These are phyloP conservation scores for Fukomys damarensis DNA, from an alignment of 2,113 vertebrate genomes.

Conservation along the genomic window DNA sequence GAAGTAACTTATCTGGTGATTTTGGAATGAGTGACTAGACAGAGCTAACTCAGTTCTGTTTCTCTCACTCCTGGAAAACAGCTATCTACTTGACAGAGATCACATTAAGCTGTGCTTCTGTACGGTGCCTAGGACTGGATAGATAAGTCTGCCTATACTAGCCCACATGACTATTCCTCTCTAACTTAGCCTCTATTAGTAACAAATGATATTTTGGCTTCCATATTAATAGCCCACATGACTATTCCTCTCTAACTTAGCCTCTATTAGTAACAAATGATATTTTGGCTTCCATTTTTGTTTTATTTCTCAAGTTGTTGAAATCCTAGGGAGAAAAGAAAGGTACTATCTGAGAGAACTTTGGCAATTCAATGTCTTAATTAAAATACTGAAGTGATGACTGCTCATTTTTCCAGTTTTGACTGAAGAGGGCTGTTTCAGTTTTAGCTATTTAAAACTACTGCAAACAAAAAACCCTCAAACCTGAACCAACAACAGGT, in stretches of 20 bases:
- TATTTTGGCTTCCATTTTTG: not conserved
- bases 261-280: not conserved
- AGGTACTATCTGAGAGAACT: not conserved
- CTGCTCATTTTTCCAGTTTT: constrained; percentile 53
- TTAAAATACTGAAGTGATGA: not conserved
- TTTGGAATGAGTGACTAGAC: constrained; percentile 29
- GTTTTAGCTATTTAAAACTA: constrained; percentile 63
- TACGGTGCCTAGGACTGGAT: not conserved
- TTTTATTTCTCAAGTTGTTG: constrained; percentile 55
- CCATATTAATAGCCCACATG: no score
- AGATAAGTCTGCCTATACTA: not conserved
- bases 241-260: not conserved
- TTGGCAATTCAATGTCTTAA: constrained; percentile 40
- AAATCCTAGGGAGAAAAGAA: not conserved
- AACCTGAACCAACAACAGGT: constrained; percentile 65
- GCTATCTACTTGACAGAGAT: not conserved
- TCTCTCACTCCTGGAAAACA: not conserved
- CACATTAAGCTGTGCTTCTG: not conserved
- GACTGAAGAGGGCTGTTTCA: constrained; percentile 49
- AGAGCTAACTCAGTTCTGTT: not conserved
- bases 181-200: not conserved
- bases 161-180: not conserved
- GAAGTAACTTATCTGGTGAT: not conserved
- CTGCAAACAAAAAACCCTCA: constrained; percentile 35
- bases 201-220: not conserved